Percentiles rank a stretch among this genome's conserved stretches.
These are phyloP conservation scores for Ispidina picta DNA, from an alignment of 2,797 vertebrate species.

Conservation along the genomic window DNA sequence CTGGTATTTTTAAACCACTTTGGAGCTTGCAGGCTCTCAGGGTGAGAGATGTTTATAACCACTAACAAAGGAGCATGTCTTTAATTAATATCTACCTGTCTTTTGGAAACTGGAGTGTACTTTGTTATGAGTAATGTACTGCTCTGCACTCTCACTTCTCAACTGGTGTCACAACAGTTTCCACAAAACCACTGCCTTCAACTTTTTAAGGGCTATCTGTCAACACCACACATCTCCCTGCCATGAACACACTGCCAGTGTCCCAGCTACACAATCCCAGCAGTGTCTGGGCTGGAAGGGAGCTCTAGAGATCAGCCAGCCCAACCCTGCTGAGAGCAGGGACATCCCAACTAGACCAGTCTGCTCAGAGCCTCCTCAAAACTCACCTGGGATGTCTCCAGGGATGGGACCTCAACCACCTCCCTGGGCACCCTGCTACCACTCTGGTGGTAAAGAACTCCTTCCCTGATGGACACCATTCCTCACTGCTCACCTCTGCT, in stretches of 20 bases:
- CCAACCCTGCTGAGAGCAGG: too few relatives aligned
- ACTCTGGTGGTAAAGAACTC: too few relatives aligned
- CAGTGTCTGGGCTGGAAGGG: too few relatives aligned
- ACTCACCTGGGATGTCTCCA: too few relatives aligned
- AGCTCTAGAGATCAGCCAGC: too few relatives aligned
- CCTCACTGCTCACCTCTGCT: too few relatives aligned
- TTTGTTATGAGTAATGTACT: neutral
- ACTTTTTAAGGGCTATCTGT: neutral
- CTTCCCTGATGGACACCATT: too few relatives aligned
- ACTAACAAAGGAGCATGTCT: neutral
- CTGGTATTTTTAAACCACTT: conserved; percentile 11
- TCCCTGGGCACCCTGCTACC: too few relatives aligned
- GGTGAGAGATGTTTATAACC: neutral
- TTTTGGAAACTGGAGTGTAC: neutral
- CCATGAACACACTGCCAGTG: neutral
- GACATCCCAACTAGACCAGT: too few relatives aligned
- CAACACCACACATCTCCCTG: neutral
- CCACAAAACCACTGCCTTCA: neutral
- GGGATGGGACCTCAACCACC: too few relatives aligned
- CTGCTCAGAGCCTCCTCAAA: too few relatives aligned
- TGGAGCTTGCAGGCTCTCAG: neutral
- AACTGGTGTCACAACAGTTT: neutral
- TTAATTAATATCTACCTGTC: neutral
- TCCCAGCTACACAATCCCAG: neutral
- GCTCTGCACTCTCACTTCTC: neutral